Percentiles rank a stretch among this genome's conserved stretches.
phyloP scores from a whole-genome alignment of 1,140 invertebrate species.

The Drosophila obscura region DNA sequence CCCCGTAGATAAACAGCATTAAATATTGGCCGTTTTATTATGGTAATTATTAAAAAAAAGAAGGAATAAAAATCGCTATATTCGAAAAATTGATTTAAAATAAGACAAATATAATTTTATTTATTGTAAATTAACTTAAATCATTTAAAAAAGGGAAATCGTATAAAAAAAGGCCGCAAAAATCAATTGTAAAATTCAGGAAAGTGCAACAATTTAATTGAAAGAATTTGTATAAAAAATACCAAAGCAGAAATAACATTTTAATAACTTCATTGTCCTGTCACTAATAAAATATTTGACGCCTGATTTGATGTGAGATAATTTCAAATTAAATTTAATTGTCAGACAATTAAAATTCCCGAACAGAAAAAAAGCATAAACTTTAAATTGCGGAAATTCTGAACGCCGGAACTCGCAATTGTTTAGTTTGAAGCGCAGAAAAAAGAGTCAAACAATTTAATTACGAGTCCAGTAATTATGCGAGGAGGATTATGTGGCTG shows the following conservation, averaged over 20 bases:
- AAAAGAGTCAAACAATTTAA: slow-evolving; percentile 31
- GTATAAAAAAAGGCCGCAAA: too few relatives aligned
- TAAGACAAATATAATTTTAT: background rate
- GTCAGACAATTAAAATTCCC: slow-evolving; percentile 40
- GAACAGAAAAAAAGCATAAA: slow-evolving; percentile 35
- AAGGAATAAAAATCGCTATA: background rate
- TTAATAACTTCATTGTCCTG: slow-evolving; percentile 17
- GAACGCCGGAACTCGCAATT: slow-evolving; percentile 20
- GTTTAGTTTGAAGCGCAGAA: slow-evolving; percentile 20
- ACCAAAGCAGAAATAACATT: background rate
- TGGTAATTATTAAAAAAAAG: background rate
- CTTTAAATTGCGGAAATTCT: slow-evolving; percentile 41
- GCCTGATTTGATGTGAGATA: slow-evolving; percentile 36
- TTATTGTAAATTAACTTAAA: background rate
- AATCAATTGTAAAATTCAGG: too few relatives aligned
- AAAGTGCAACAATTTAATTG: too few relatives aligned
- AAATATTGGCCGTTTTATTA: too few relatives aligned
- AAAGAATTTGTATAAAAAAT: background rate
- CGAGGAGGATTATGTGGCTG: slow-evolving; percentile 2
- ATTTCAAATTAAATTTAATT: slow-evolving; percentile 52
- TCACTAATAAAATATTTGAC: slow-evolving; percentile 43
- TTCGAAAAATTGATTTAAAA: too few relatives aligned
- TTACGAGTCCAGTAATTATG: slow-evolving; percentile 10
- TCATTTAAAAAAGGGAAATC: background rate
- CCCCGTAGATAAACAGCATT: too few relatives aligned